Conservation (phyloP, 2,888 invertebrate species). For the Parthenolecanium corni region DNA sequence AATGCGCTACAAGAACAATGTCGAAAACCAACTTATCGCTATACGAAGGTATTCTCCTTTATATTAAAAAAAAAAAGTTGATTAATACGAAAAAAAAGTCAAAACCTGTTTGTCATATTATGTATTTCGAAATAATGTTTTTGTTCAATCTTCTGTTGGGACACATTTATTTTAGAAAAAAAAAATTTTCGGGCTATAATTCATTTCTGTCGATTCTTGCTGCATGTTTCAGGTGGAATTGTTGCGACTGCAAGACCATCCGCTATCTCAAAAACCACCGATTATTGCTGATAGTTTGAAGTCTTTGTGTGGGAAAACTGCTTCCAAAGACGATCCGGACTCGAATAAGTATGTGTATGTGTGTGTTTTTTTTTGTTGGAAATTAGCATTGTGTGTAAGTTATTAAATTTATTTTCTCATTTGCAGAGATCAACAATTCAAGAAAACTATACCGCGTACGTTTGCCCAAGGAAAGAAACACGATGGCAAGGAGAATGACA, state of each 20-base stretch:
- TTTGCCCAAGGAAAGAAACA: constrained; percentile 1
- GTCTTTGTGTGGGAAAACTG: not conserved
- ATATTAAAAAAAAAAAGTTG: too few species aligned
- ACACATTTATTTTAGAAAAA: not conserved
- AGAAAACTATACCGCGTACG: constrained; percentile 4
- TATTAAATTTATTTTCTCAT: not conserved
- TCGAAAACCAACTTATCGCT: constrained; percentile 12
- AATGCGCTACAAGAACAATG: not conserved
- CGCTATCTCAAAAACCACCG: constrained; percentile 8
- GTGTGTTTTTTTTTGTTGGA: not conserved
- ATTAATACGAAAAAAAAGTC: too few species aligned
- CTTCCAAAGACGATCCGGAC: not conserved
- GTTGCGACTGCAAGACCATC: constrained; percentile 15
- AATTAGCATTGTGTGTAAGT: too few species aligned
- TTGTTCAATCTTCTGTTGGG: not conserved
- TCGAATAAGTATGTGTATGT: not conserved
- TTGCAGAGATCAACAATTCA: not conserved
- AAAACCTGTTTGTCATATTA: too few species aligned
- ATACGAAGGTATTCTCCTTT: constrained; percentile 4
- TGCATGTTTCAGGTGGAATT: constrained; percentile 6
- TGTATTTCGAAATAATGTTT: too few species aligned
- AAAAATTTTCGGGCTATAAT: not conserved
- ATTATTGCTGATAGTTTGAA: constrained; percentile 12
- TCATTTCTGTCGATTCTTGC: not conserved
- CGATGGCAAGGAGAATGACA: constrained; percentile 9